phyloP scores from a whole-genome alignment of 92 coral and sea anemone genomes.

The Nematostella vectensis region DNA sequence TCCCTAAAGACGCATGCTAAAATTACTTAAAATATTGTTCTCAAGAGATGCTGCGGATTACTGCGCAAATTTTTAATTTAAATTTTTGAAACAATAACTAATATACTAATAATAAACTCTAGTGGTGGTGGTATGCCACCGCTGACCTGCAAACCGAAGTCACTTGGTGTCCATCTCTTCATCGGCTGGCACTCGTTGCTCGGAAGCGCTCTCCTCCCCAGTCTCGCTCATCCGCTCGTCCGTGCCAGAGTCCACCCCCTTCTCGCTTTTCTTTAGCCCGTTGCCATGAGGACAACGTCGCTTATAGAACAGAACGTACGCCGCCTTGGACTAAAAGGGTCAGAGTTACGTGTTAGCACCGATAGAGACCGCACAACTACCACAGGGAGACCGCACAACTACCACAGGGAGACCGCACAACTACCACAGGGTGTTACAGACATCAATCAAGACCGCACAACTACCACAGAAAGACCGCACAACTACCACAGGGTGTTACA shows the following conservation, averaged over 20 bases:
- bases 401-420: too few species aligned
- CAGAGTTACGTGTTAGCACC: too few species aligned
- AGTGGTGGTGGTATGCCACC: conserved; percentile 6
- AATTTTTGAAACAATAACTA: not conserved
- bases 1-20: too few species aligned
- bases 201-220: conserved; percentile 17
- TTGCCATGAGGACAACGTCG: conserved; percentile 36
- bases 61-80: not conserved
- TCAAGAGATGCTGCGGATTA: too few species aligned
- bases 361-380: too few species aligned
- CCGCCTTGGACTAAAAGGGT: conserved; percentile 64
- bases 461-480: too few species aligned
- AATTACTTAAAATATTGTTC: too few species aligned
- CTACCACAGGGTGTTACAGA: too few species aligned
- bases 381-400: conserved; percentile 6
- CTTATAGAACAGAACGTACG: conserved; percentile 76
- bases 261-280: conserved; percentile 6
- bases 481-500: too few species aligned
- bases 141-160: too few species aligned
- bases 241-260: conserved; percentile 9
- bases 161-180: conserved; percentile 51
- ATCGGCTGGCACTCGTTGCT: conserved; percentile 18
- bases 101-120: not conserved
- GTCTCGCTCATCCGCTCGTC: conserved; percentile 43
- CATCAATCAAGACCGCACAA: too few species aligned